These are phyloP conservation scores for Chlorodrepanis virens DNA, from an alignment of 2,113 vertebrate genomes.

Conservation along the genomic window DNA sequence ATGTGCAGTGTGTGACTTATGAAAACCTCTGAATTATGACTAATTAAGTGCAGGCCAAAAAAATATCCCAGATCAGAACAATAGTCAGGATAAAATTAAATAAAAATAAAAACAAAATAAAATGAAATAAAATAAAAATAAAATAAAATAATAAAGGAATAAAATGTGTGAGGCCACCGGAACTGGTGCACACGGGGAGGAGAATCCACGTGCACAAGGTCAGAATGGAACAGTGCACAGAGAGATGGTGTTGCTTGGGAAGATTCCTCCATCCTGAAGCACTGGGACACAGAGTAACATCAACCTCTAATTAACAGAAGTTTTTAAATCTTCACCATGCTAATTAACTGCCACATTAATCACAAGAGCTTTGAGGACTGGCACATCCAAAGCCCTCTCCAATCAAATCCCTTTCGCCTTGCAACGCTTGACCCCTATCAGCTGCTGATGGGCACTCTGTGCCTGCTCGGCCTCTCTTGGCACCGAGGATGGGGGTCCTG, in stretches of 20 bases:
- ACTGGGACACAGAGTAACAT: fast-evolving
- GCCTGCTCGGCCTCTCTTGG: fast-evolving
- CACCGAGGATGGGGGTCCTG: fast-evolving
- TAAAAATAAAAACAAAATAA: not conserved
- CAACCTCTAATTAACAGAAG: not conserved
- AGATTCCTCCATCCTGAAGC: not conserved
- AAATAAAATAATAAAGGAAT: not conserved
- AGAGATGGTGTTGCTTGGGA: fast-evolving
- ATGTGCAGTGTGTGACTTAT: not conserved
- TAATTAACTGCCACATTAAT: not conserved
- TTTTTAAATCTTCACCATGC: not conserved
- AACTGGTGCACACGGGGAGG: not conserved
- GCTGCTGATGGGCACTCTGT: fast-evolving
- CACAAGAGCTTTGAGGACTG: not conserved
- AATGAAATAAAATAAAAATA: not conserved
- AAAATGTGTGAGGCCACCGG: not conserved
- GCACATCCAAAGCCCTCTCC: not conserved
- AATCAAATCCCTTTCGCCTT: not conserved
- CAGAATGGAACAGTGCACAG: fast-evolving
- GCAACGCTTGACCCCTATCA: not conserved
- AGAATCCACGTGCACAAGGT: fast-evolving
- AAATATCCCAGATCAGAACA: not conserved
- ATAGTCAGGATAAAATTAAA: not conserved
- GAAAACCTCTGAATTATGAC: conserved; percentile 12
- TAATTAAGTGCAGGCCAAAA: not conserved